Evolutionary conservation across 1,140 invertebrate genomes (phyloP), one percentile per base, ranked within the genome.

Genomic region (Mycetomoellerius zeteki): DNA sequence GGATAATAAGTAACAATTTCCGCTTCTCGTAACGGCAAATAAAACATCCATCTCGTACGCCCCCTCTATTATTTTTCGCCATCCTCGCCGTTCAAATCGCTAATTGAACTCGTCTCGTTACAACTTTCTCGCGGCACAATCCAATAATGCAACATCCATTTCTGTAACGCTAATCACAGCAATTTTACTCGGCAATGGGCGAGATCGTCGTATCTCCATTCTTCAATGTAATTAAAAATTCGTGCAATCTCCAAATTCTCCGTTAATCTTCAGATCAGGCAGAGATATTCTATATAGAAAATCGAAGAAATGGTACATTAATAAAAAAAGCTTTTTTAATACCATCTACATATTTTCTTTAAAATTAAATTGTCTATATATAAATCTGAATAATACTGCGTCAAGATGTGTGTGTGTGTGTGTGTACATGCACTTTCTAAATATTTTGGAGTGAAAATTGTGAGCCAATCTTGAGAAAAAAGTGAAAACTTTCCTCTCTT

Each of bases 121-220:
- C 87, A 90, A 87, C 81, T 87, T 88, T 88, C 80, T 91, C 90
- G 69, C 65, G 86, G 88, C 85, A 86, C 86, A 91, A 90, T 90
- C 80, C 71, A 84, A 84, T 84, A 84, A 84, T 84, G 69, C 80
- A 84, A 84, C 80, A 84, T 84, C 80, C 80, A 84, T 84, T 84
- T 84, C 80, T 73, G 80, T 84, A 84, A 84, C 86, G 86, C 87
- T 91, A 91, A 91, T 91, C 88, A 86, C 86, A 47, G 58, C 75
- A 67, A 91, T 84, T 86, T 87, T 72, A 75, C 73, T 30, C 27
- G 30, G 72, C 75, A 75, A 76, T 64, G 82, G 47, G 69, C 69
- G 77, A 80, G 77, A 56, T 56, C 54, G 71, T 85, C 82, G 73
- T 77, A 85, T 77, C 73, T 27, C 27, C 73, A 21, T 77, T 58